Conservation (phyloP, 2,113 vertebrate genomes). For the Megalops atlanticus region DNA sequence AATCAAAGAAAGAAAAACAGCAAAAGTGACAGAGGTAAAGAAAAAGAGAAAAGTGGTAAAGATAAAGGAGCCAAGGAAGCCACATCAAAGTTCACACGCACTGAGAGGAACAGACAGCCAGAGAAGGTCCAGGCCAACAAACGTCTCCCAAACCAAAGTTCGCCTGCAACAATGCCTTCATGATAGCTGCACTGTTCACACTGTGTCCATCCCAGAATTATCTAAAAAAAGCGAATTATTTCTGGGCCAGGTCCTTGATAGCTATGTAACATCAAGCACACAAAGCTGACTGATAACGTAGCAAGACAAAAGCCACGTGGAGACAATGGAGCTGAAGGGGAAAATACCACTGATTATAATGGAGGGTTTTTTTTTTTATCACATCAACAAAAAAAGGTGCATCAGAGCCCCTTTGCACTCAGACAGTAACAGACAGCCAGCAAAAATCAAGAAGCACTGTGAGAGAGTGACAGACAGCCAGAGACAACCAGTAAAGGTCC, state of each 20-base stretch:
- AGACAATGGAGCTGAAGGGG: background rate
- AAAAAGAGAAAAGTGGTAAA: background rate
- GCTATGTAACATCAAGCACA: too few species aligned
- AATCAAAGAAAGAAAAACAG: conserved; percentile 20
- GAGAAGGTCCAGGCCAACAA: background rate
- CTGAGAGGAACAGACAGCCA: background rate
- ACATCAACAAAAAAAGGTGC: too few species aligned
- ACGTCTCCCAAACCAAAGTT: background rate
- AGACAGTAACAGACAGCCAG: background rate
- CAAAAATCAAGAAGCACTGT: background rate
- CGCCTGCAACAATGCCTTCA: too few species aligned
- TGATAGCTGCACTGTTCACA: too few species aligned
- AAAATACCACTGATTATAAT: background rate
- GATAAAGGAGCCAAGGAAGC: background rate
- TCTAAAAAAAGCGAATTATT: too few species aligned
- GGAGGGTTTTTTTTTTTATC: too few species aligned
- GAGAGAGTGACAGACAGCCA: background rate
- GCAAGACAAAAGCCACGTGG: background rate
- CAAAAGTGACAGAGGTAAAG: background rate
- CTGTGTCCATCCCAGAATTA: too few species aligned
- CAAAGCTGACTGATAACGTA: background rate
- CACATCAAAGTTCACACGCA: background rate
- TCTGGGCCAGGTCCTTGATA: too few species aligned
- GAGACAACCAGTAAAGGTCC: background rate
- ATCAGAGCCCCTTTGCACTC: too few species aligned